Base-by-base conservation (phyloP, 2,888 invertebrate genomes). In the Lasioglossum malachurum region DNA sequence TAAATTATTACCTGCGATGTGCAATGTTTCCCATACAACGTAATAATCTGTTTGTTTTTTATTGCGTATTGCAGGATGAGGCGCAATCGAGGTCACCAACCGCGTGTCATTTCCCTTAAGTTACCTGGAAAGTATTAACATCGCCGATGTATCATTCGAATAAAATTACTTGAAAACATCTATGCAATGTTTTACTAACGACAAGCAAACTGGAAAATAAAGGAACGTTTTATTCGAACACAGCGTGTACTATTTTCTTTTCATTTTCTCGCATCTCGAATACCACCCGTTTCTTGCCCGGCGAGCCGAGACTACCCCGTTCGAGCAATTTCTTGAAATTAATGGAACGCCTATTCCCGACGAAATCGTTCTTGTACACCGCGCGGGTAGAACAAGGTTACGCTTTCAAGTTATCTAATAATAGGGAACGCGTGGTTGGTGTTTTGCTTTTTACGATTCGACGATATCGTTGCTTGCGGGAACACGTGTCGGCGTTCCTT, bases 401-500 rank as follows among this genome's bases (percentile, higher is more conserved):
- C 80, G 5, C 27, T 19, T 41, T 16, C 75, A 53, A 49, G 49
- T 81, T 71, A 75, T 60, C 71, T 27, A 64, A 81, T 64, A 53
- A 83, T 81, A 60, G 41, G 72, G 57, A 60, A 41, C 46, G 46
- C 27, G 57, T 27, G 31, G 60, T 41, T 12, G 38, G 31, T n/a
- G 83, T 78, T 83, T 78, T 16, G 31, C 46, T 71, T 46, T 78
- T 75, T 78, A 75, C 74, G 69, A 77, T 49, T 60, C 67, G 74
- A 71, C 74, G 84, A 83, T 78, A 75, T 75, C 81, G 64, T 82
- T 73, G 38, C n/a, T 5, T 27, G 38, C 10, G 44, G 19, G 78
- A 78, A 60, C 69, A 53, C 75, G 71, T 64, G 84, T 78, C 75
- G 83, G 78, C 38, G 83, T 71, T 60, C 49, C 71, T 78, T 83